Conservation (phyloP, 2,888 invertebrate genomes). For the Lordiphosa fenestrarum region DNA sequence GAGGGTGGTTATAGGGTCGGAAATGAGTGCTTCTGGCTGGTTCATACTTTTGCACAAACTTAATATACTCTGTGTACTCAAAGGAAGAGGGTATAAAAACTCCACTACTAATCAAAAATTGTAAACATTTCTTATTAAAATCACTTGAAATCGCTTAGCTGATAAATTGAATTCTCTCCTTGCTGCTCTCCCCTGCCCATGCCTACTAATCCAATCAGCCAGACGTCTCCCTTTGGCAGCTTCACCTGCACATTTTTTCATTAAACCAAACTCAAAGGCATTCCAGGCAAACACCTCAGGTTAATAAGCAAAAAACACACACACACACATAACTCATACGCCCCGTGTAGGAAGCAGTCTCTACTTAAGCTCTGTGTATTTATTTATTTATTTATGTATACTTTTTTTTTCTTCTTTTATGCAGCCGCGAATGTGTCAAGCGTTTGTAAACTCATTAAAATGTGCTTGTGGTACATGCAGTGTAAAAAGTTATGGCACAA, state of each 20-base stretch:
- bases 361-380: conserved; percentile 35
- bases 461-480: conserved; percentile 44
- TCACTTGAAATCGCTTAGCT: too few species aligned
- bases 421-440: conserved; percentile 66
- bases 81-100: too few species aligned
- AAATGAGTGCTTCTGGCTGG: too few species aligned
- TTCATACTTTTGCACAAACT: too few species aligned
- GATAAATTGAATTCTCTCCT: not conserved
- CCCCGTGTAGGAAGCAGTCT: conserved; percentile 23
- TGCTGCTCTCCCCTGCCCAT: not conserved
- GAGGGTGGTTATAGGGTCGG: too few species aligned
- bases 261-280: conserved; percentile 49
- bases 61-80: too few species aligned
- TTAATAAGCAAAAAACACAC: conserved; percentile 48
- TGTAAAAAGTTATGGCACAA: conserved; percentile 50
- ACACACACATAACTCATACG: conserved; percentile 53
- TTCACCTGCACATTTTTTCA: conserved; percentile 29
- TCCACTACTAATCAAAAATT: too few species aligned
- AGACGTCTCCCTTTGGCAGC: not conserved
- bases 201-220: conserved; percentile 27
- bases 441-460: conserved; percentile 73
- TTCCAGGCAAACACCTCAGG: conserved; percentile 28
- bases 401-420: conserved; percentile 52
- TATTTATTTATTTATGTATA: conserved; percentile 26
- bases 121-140: too few species aligned